Evolutionary conservation across 2,113 vertebrate genomes (phyloP), one percentile per base, ranked within the genome.

Genomic region (Hydrolagus affinis): DNA sequence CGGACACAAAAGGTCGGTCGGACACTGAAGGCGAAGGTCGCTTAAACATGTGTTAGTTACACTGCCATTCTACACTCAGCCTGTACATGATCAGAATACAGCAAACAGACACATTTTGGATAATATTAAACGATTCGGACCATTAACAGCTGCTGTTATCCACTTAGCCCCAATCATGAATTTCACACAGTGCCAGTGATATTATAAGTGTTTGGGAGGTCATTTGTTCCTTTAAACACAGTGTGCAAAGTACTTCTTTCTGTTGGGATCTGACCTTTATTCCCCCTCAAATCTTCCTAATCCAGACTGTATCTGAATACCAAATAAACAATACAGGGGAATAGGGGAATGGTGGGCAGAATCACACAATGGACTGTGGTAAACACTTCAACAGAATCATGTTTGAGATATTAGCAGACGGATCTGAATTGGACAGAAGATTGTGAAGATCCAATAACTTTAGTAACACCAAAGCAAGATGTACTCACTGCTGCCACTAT

Each of bases 401-500:
- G 1, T 64, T 80, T 15, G 56, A 75, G 74, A 76, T 25, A 76
- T 57, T 21, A 19, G 21, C 25, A 11, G 66, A 15, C 30, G 60
- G 60, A 28, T 62, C 15, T 11, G 32, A 32, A 64, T 23, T 30
- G 66, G 30, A 32, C 15, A 83, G 60, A 74, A 74, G 14, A 10
- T 83, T 68, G 62, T 32, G 59, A 30, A 28, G 17, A 32, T 83
- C 78, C 30, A 10, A 80, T 66, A 60, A 28, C 25, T 32, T 66
- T 19, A 30, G 62, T 83, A 83, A 30, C 57, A 83, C 32, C 60
- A 83, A 83, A 68, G 15, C 25, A 83, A 64, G 78, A 66, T 66
- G 78, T 62, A 93, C 97, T 98, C 92, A 99, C 98, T 87, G 96
- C 98, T 87, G 98, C 97, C 85, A 99, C 96, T 86, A 99, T 90